These are phyloP conservation scores for Drosophila kambysellisi DNA, from an alignment of 2,888 invertebrate species.

Conservation along the genomic window DNA sequence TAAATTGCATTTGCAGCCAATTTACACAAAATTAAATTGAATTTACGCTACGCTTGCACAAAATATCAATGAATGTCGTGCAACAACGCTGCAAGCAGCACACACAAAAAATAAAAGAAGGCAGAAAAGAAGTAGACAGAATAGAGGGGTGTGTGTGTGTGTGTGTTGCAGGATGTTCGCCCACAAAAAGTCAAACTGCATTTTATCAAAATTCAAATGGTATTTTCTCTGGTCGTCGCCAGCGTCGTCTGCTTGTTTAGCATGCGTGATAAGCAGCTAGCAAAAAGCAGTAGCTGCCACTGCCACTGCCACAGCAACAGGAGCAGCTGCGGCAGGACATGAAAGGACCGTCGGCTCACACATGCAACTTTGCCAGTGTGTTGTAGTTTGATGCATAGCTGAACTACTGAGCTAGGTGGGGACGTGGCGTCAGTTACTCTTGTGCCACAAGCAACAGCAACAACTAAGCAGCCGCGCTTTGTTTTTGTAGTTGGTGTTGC, in stretches of 20 bases:
- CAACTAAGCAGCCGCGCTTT: slow-evolving; percentile 32
- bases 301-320: slow-evolving; percentile 20
- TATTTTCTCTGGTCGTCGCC: slow-evolving; percentile 55
- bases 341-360: slow-evolving; percentile 32
- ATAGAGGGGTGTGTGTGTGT: not conserved
- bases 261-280: slow-evolving; percentile 74
- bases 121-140: slow-evolving; percentile 17
- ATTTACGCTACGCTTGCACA: slow-evolving; percentile 75
- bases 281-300: slow-evolving; percentile 51
- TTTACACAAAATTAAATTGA: slow-evolving; percentile 78
- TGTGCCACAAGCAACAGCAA: slow-evolving; percentile 34
- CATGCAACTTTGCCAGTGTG: slow-evolving; percentile 44
- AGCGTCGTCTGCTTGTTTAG: slow-evolving; percentile 69
- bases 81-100: slow-evolving; percentile 45
- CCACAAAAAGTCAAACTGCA: slow-evolving; percentile 69
- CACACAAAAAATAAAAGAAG: slow-evolving; percentile 24
- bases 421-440: slow-evolving; percentile 5
- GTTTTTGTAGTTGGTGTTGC: slow-evolving; percentile 7
- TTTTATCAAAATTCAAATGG: slow-evolving; percentile 80
- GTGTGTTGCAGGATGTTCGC: slow-evolving; percentile 22
- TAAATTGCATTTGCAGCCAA: slow-evolving; percentile 78
- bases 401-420: slow-evolving; percentile 38
- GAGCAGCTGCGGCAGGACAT: slow-evolving; percentile 44
- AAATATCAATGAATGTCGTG: slow-evolving; percentile 78
- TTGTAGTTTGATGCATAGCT: slow-evolving; percentile 56